phyloP scores from a whole-genome alignment of 23 tunicate species.

The Halocynthia aurantium region DNA sequence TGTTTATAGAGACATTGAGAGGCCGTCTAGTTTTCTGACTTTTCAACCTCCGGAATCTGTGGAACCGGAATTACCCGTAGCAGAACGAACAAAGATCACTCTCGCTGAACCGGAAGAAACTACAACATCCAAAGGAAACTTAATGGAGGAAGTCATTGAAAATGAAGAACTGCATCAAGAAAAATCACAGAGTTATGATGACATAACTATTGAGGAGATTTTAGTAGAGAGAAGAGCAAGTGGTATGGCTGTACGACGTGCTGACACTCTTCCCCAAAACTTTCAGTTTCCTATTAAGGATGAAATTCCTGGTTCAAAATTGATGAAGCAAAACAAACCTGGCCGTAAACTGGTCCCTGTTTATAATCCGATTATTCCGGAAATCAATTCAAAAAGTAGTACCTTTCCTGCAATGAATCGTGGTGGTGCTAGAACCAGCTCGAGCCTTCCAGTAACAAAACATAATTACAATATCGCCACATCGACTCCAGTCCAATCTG shows the following conservation, averaged over 20 bases:
- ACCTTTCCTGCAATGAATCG: too few species aligned
- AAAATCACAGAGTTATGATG: not conserved
- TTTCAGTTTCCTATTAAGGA: not conserved
- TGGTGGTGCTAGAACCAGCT: not conserved
- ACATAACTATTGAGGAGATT: not conserved
- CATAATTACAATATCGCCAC: not conserved
- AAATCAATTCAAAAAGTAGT: not conserved
- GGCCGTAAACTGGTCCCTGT: not conserved
- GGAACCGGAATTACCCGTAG: not conserved
- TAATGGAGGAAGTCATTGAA: not conserved
- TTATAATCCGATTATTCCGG: slow-evolving; percentile 3
- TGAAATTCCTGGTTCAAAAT: not conserved
- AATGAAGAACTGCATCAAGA: not conserved
- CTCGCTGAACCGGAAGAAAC: not conserved
- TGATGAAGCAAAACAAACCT: slow-evolving; percentile 8
- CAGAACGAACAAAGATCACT: too few species aligned
- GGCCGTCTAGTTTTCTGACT: too few species aligned
- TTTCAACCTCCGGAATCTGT: not conserved
- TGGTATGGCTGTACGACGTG: not conserved
- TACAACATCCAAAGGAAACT: slow-evolving; percentile 9
- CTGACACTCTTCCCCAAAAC: not conserved
- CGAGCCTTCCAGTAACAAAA: not conserved
- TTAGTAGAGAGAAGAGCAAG: not conserved
- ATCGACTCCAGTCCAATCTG: not conserved
- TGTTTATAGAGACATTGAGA: too few species aligned